Conservation (phyloP, 1,140 invertebrate species). For the Anastatus disparis region DNA sequence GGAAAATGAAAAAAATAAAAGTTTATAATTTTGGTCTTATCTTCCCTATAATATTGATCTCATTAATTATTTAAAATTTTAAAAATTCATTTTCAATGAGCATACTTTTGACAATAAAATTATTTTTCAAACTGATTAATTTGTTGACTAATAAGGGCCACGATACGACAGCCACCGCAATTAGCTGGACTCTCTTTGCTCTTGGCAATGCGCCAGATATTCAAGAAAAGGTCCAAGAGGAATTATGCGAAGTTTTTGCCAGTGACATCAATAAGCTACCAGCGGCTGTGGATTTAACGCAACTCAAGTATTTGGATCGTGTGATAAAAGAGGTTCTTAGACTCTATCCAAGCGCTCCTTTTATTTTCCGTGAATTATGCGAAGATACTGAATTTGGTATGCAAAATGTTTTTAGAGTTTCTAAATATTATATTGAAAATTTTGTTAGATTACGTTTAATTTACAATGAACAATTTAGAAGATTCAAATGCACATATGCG, state of each 20-base stretch:
- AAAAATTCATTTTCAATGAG: background rate
- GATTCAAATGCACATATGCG: too few relatives aligned
- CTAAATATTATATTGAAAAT: background rate
- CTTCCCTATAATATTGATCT: too few relatives aligned
- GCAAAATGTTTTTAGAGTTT: too few relatives aligned
- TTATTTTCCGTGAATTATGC: constrained; percentile 63
- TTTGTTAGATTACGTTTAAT: too few relatives aligned
- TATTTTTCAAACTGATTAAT: too few relatives aligned
- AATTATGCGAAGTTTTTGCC: constrained; percentile 71
- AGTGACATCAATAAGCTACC: constrained; percentile 53
- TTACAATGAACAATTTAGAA: too few relatives aligned
- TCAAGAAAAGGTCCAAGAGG: constrained; percentile 73
- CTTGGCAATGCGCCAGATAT: constrained; percentile 68
- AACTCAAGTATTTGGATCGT: constrained; percentile 73
- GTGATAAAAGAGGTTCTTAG: constrained; percentile 73
- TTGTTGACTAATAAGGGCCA: constrained; percentile 64
- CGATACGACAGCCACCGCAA: constrained; percentile 74
- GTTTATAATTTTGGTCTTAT: too few relatives aligned
- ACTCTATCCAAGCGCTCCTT: constrained; percentile 73
- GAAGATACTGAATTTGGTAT: constrained; percentile 61
- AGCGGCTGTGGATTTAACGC: constrained; percentile 60
- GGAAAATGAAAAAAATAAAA: too few relatives aligned
- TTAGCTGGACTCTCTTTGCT: constrained; percentile 63
- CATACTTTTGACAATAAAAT: constrained; percentile 22
- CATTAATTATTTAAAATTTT: too few relatives aligned